phyloP scores from a whole-genome alignment of 1,140 invertebrate species.

The Platyura marginata region DNA sequence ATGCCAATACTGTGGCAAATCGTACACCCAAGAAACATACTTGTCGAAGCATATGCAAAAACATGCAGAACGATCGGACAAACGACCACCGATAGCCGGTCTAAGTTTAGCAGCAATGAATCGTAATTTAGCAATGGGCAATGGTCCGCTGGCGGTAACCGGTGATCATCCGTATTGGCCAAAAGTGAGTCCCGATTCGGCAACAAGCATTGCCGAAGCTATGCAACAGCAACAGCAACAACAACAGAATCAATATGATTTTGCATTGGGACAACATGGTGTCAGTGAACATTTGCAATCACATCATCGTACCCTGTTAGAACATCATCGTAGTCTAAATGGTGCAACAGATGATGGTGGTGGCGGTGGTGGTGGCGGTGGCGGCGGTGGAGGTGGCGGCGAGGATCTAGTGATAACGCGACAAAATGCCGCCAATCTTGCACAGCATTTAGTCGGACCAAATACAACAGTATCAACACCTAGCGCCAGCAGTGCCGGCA shows the following conservation, averaged over 20 bases:
- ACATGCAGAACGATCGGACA: constrained; percentile 77
- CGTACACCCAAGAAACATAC: constrained; percentile 96
- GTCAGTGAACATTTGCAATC: constrained; percentile 16
- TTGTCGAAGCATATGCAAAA: constrained; percentile 98
- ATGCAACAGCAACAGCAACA: constrained; percentile 28
- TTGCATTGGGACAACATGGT: constrained; percentile 4
- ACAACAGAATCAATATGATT: constrained; percentile 6
- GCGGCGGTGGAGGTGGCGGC: constrained; percentile 5
- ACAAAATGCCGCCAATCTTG: constrained; percentile 17
- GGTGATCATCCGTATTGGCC: constrained; percentile 57
- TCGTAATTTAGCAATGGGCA: constrained; percentile 27
- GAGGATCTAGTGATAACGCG: constrained; percentile 32
- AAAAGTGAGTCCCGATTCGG: constrained; percentile 54
- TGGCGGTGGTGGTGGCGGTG: constrained; percentile 6
- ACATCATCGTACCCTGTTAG: constrained; percentile 12
- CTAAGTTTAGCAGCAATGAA: constrained; percentile 19
- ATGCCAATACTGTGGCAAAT: constrained; percentile 95
- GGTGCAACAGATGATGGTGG: constrained; percentile 5
- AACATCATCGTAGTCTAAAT: constrained; percentile 11
- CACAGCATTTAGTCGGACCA: constrained; percentile 13
- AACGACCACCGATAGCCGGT: constrained; percentile 48
- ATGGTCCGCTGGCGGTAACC: constrained; percentile 28
- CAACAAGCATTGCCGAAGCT: constrained; percentile 38
- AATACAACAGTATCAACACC: constrained; percentile 6
- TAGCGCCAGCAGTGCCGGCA: constrained; percentile 4